Evolutionary conservation across 1,140 invertebrate species (phyloP).

Genomic region (Bradynema listronoti): DNA sequence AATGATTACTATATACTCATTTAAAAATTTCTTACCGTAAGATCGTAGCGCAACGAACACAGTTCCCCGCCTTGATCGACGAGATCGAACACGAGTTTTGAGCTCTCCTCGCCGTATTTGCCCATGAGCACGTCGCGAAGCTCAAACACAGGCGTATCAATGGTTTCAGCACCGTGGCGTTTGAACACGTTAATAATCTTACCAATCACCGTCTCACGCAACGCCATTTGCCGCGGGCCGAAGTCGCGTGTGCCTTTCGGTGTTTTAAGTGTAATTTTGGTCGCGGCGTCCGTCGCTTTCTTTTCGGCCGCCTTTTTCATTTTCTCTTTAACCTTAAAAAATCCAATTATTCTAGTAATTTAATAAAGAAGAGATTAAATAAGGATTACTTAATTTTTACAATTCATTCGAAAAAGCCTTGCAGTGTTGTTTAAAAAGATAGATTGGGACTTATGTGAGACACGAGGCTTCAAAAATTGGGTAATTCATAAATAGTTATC

Average conservation of each 20-base stretch:
- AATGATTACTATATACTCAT: background rate
- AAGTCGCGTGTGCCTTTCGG: constrained; percentile 95
- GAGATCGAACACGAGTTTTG: constrained; percentile 94
- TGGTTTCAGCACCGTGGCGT: constrained; percentile 91
- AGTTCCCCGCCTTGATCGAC: constrained; percentile 95
- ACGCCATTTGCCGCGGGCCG: constrained; percentile 83
- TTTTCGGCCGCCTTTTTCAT: too few species aligned
- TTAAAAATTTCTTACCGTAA: constrained; percentile 60
- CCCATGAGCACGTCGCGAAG: constrained; percentile 91
- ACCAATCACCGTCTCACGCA: constrained; percentile 78
- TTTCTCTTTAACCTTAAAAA: too few species aligned
- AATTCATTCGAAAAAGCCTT: too few species aligned
- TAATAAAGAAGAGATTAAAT: too few species aligned
- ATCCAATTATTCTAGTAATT: too few species aligned
- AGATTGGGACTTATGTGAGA: too few species aligned
- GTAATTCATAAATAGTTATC: too few species aligned
- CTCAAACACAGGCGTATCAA: constrained; percentile 98
- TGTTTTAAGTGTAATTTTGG: too few species aligned
- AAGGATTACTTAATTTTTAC: too few species aligned
- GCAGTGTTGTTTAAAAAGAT: too few species aligned
- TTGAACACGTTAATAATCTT: constrained; percentile 86
- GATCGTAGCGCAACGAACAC: constrained; percentile 63
- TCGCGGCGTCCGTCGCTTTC: too few species aligned
- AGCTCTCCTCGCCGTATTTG: constrained; percentile 98
- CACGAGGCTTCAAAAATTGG: too few species aligned